Evolutionary conservation across 2,888 invertebrate species (phyloP).

Genomic region (Trissolcus brochymenae): DNA sequence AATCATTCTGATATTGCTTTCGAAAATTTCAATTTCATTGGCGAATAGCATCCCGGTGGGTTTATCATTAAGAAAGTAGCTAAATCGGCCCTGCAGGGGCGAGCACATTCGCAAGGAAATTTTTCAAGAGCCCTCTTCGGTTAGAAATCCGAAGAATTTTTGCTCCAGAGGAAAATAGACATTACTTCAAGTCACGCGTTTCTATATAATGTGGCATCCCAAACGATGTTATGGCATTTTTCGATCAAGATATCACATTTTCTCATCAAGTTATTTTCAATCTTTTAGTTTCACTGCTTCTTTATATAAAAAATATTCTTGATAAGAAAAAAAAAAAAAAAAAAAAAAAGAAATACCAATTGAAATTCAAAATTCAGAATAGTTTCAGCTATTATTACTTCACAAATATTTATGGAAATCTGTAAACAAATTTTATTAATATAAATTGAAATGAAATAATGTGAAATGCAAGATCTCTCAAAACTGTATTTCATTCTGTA

Average conservation of each 20-base stretch:
- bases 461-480: no score
- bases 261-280: constrained; percentile 24
- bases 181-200: constrained; percentile 52
- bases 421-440: no score
- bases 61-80: constrained; percentile 22
- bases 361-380: no score
- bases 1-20: constrained; percentile 11
- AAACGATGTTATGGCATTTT: constrained; percentile 54
- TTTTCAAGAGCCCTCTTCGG: constrained; percentile 46
- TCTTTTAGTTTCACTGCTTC: constrained; percentile 7
- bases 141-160: constrained; percentile 50
- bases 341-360: no score
- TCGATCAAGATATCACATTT: constrained; percentile 55
- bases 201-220: constrained; percentile 49
- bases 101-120: constrained; percentile 29
- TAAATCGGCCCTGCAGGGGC: constrained; percentile 11
- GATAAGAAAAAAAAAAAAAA: no score
- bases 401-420: no score
- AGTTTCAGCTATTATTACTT: no score
- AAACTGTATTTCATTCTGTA: no score
- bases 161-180: constrained; percentile 51
- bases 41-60: constrained; percentile 10
- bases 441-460: no score
- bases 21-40: constrained; percentile 20
- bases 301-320: neutral